Evolutionary conservation across 2,797 vertebrate genomes (phyloP), one percentile per base, ranked within the genome.

Genomic region (Aldrovandia affinis): DNA sequence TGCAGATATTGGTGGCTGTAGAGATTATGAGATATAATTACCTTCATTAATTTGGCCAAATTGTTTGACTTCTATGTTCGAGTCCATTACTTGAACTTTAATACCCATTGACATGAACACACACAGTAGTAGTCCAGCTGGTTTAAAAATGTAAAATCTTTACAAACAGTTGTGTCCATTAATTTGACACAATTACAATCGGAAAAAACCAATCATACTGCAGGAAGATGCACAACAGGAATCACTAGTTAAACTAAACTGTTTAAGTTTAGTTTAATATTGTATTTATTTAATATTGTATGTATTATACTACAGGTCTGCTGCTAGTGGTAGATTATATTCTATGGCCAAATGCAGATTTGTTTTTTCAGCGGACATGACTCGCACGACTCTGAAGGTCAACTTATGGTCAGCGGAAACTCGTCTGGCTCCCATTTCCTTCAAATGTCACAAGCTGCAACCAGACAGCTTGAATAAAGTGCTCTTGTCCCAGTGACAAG

Each of bases 361-460:
- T 39, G 22, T 39, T 20, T 36, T 5, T 15, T 57, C 14, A 50
- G 59, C 57, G 30, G 22, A 57, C 61, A 70, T 50, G 73, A 14
- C 20, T 54, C 30, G 57, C 73, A 44, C 1, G 22, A 61, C 70
- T 65, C 55, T 77, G 73, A 87, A 91, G 91, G 91, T 93, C 89
- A 91, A 8, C 75, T 77, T 63, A 36, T 82, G 85, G 89, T 89
- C 86, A 89, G 81, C 83, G 86, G 89, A 90, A 89, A 89, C 84
- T 80, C 85, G 88, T 89, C 89, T 89, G 89, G 87, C 88, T 90
- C 87, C 89, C 77, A 90, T 93, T 93, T 93, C 87, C 89, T 88
- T n/a, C 73, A 85, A 81, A 86, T 88, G 91, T 93, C 92, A 93
- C 84, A 90, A 90, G 89, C 85, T 81, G 42, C 57, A 81, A 30